Base-by-base conservation (phyloP, 2,888 invertebrate genomes). In the Ametastegia equiseti region DNA sequence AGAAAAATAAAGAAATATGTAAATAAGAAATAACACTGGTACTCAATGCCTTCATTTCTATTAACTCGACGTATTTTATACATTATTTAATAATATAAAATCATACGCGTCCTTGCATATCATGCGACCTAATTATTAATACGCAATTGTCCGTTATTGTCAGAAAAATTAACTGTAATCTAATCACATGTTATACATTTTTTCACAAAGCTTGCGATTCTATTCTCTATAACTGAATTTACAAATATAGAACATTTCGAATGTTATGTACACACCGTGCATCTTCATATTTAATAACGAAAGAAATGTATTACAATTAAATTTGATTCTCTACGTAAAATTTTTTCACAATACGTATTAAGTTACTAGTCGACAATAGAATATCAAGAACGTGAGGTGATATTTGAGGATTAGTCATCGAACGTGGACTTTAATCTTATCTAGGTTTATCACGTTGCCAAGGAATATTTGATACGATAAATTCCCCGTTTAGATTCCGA, bases 391-490 rank as follows among this genome's bases (percentile, higher is more conserved):
- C 15, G 7, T 36, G n/a, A 54, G 4, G 50, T 54, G 36, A 54
- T 9, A 73, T 19, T 50, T 36, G 33, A 57, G 57, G 23, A 60
- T 60, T 78, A 33, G 47, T 45, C 78, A 78, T 60, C 45, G 1
- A 78, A 39, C 27, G n/a, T 63, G 60, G 63, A 36, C 42, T 75
- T 81, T 88, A 87, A 89, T 89, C 89, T 89, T 89, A 89, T 89
- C 89, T 84, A 73, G 80, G 81, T 85, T 85, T 89, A 89, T 89
- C 89, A 86, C 80, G 75, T 57, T 39, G 65, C 75, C 81, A 75
- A 82, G 81, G 81, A 75, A 75, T 65, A 45, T 73, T 39, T 77
- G 54, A 71, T 78, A 67, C 27, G 63, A 19, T 54, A 54, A 36
- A 19, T 50, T 36, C 54, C 19, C n/a, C n/a, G 75, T 75, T 36